Evolutionary conservation across 1,140 invertebrate genomes (phyloP).

Genomic region (Pseudomyrmex pallidus): DNA sequence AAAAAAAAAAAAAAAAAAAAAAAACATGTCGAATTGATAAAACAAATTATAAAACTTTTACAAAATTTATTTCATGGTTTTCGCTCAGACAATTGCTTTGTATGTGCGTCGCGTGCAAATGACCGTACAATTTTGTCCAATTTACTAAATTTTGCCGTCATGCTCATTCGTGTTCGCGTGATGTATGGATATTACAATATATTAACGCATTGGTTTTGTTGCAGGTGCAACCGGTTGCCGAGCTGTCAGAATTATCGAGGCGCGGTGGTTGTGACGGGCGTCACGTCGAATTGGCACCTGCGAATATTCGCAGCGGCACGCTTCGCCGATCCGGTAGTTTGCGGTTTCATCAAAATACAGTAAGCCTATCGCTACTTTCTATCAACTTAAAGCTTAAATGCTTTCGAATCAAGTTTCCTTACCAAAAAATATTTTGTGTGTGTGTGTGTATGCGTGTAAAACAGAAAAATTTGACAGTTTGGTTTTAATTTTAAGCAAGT

Average conservation of each 20-base stretch:
- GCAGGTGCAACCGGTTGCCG: constrained; percentile 94
- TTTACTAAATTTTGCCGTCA: constrained; percentile 7
- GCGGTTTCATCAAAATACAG: constrained; percentile 89
- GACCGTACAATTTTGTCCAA: background rate
- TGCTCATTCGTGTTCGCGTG: constrained; percentile 21
- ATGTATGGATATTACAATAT: constrained; percentile 17
- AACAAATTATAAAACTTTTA: background rate
- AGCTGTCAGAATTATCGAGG: constrained; percentile 93
- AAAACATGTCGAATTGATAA: background rate
- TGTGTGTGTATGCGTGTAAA: background rate
- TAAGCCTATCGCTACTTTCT: constrained; percentile 79
- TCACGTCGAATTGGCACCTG: constrained; percentile 89
- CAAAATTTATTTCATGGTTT: background rate
- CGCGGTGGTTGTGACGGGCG: constrained; percentile 87
- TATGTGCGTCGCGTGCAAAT: background rate
- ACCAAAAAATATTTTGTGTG: background rate
- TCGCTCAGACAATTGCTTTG: background rate
- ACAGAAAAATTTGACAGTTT: background rate
- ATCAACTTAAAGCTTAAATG: constrained; percentile 3
- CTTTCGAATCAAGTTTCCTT: background rate
- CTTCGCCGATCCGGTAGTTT: constrained; percentile 91
- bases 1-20: no score
- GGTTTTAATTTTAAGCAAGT: background rate
- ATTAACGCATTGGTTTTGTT: constrained; percentile 62
- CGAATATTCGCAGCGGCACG: constrained; percentile 91